These are phyloP conservation scores for Monopis laevigella DNA, from an alignment of 2,888 invertebrate genomes.

Conservation along the genomic window DNA sequence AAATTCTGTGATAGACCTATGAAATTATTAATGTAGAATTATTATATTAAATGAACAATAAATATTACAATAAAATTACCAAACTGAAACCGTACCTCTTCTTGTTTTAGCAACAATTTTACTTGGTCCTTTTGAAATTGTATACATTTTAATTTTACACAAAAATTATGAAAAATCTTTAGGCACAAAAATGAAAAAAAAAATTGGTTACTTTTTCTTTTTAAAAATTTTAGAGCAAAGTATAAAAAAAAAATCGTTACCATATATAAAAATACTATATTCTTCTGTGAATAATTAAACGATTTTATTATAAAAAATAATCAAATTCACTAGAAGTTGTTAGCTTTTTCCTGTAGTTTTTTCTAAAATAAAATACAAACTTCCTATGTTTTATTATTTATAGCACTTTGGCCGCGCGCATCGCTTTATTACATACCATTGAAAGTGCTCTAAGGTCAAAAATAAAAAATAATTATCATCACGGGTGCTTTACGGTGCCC, in stretches of 20 bases:
- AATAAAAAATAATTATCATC: too few species aligned
- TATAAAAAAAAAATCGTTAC: not conserved
- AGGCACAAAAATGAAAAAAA: slow-evolving; percentile 8
- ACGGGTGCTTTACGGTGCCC: too few species aligned
- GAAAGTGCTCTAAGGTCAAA: too few species aligned
- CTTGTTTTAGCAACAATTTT: slow-evolving; percentile 89
- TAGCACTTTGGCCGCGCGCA: too few species aligned
- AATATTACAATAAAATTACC: slow-evolving; percentile 9
- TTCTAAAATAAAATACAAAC: too few species aligned
- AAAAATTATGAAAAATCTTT: slow-evolving; percentile 4
- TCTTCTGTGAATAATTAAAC: not conserved
- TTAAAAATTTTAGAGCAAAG: too few species aligned
- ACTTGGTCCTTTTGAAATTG: slow-evolving; percentile 87
- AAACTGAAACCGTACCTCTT: slow-evolving; percentile 65
- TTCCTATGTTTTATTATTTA: too few species aligned
- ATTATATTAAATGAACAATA: not conserved
- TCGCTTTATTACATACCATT: too few species aligned
- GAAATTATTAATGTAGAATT: too few species aligned
- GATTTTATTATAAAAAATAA: not conserved
- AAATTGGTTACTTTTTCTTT: too few species aligned
- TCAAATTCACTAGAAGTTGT: not conserved
- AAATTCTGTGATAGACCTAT: slow-evolving; percentile 86
- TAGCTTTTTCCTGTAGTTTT: too few species aligned
- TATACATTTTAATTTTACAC: slow-evolving; percentile 76
- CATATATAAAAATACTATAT: not conserved